Percentiles rank a stretch among this genome's conserved stretches.
Conservation (phyloP, 2,797 vertebrate genomes). For the Leptatherina wallacei region DNA sequence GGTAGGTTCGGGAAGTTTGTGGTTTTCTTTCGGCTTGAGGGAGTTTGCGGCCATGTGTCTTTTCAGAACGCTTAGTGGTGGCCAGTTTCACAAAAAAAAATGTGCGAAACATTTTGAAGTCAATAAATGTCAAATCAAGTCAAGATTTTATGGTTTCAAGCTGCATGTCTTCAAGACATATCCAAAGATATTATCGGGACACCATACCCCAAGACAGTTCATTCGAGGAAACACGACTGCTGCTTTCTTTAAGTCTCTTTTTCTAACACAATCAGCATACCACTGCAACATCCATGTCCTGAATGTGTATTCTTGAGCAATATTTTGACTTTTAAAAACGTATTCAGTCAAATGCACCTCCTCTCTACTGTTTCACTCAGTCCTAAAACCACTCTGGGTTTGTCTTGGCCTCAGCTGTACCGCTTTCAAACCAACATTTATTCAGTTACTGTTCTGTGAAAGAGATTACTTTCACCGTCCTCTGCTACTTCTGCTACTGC, state of each 20-base stretch:
- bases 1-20: slow-evolving; percentile 16
- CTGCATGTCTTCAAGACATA: slow-evolving; percentile 19
- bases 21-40: slow-evolving; percentile 25
- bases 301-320: background rate
- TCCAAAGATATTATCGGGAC: slow-evolving; percentile 18
- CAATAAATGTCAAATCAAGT: slow-evolving; percentile 37
- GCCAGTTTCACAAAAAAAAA: slow-evolving; percentile 29
- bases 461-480: slow-evolving; percentile 50
- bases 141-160: slow-evolving; percentile 25
- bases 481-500: slow-evolving; percentile 34
- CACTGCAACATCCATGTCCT: background rate
- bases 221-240: background rate
- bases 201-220: background rate
- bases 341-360: slow-evolving; percentile 35
- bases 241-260: slow-evolving; percentile 2
- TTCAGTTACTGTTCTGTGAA: slow-evolving; percentile 57
- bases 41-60: slow-evolving; percentile 22
- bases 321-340: slow-evolving; percentile 20
- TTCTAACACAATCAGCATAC: background rate
- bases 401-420: slow-evolving; percentile 57
- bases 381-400: slow-evolving; percentile 14
- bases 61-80: slow-evolving; percentile 19
- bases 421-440: slow-evolving; percentile 35
- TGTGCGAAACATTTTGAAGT: slow-evolving; percentile 26
- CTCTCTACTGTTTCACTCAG: slow-evolving; percentile 14